Base-by-base conservation (phyloP, 2,797 vertebrate genomes). In the Sphaeramia orbicularis region DNA sequence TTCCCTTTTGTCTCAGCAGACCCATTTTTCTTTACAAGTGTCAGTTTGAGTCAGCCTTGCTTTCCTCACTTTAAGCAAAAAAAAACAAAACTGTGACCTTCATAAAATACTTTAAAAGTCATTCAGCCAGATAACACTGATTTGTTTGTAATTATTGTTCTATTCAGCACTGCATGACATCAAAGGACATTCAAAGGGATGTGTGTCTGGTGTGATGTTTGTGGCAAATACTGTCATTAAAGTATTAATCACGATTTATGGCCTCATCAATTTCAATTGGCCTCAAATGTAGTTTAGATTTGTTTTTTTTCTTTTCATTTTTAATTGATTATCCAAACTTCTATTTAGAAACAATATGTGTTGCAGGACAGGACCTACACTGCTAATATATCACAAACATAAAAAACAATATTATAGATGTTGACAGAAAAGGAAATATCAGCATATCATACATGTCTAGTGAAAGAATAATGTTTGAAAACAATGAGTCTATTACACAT, bases 101-200 rank as follows among this genome's bases (percentile, higher is more conserved):
- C 55, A 71, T 37, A n/a, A 65, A 60, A 37, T 48, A 42, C 44
- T 53, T n/a, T 16, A 51, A 21, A 50, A 9, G 38, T 68, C 51
- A 62, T 55, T 40, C 48, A 18, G 52, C 21, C 38, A 61, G 63
- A 47, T 50, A 7, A 18, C 45, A 47, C 41, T 19, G 15, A 74
- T 64, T 53, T 54, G 48, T 49, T 56, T 38, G 10, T 15, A 13
- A 68, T 69, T 56, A 48, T 27, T 35, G n/a, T 48, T 67, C 51
- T 1, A 24, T 47, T n/a, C 14, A 72, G 50, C 48, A 36, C 14
- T 52, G 2, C 6, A 36, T 56, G 42, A 52, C 38, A 37, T 27
- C 35, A 63, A 36, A 48, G 43, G 48, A 21, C 36, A 15, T 47
- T 14, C 1, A 6, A 21, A 55, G 54, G 54, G 30, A 24, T 10